A percentile compares a stretch with the other conserved stretches of the same genome.
Conservation (phyloP, 2,888 invertebrate genomes). For the Diloba caeruleocephala region DNA sequence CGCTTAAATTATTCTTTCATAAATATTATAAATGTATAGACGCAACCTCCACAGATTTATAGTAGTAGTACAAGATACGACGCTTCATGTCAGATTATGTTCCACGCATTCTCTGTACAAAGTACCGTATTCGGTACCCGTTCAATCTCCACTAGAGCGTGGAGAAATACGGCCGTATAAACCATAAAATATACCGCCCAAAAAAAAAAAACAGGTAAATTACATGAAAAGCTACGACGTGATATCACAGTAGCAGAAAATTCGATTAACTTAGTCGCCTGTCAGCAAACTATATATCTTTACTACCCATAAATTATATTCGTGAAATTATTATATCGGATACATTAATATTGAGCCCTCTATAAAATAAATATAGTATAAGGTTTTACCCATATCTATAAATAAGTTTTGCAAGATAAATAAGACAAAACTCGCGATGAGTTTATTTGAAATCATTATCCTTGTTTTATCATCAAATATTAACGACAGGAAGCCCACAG, state of each 20-base stretch:
- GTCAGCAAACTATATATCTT: slow-evolving; percentile 76
- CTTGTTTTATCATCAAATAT: slow-evolving; percentile 1
- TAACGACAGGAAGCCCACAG: not conserved
- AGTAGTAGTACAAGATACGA: slow-evolving; percentile 46
- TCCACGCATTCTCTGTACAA: slow-evolving; percentile 61
- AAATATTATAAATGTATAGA: slow-evolving; percentile 49
- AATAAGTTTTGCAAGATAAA: slow-evolving; percentile 32
- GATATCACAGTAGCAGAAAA: slow-evolving; percentile 78
- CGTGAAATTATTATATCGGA: slow-evolving; percentile 66
- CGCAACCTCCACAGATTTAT: slow-evolving; percentile 48
- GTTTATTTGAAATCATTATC: slow-evolving; percentile 20
- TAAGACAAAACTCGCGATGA: slow-evolving; percentile 20
- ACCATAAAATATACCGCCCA: slow-evolving; percentile 69
- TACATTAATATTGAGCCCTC: slow-evolving; percentile 61
- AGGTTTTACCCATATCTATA: slow-evolving; percentile 29
- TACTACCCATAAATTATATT: slow-evolving; percentile 71
- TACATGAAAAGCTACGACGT: slow-evolving; percentile 75
- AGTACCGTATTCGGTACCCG: slow-evolving; percentile 71
- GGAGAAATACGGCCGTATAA: slow-evolving; percentile 78
- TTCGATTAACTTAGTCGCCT: slow-evolving; percentile 77
- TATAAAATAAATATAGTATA: slow-evolving; percentile 51
- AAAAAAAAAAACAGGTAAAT: slow-evolving; percentile 80
- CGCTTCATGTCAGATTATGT: slow-evolving; percentile 56
- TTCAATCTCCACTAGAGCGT: slow-evolving; percentile 76
- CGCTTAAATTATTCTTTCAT: slow-evolving; percentile 39